phyloP scores from a whole-genome alignment of 2,888 invertebrate genomes.

The Serrognathus titanus region DNA sequence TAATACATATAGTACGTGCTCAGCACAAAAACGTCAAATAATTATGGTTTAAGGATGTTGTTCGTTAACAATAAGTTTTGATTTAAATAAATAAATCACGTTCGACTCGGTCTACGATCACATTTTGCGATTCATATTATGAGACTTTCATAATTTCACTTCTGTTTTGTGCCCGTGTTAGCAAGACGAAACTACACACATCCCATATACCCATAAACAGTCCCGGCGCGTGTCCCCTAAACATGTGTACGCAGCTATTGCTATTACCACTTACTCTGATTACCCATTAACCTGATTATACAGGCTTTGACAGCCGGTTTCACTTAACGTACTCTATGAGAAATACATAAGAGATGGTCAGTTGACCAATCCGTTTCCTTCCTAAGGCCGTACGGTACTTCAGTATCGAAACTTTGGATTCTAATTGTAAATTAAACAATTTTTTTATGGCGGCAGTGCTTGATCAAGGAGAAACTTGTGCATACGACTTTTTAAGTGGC shows the following conservation, averaged over 20 bases:
- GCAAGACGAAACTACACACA: conserved; percentile 3
- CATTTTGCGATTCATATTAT: conserved; percentile 1
- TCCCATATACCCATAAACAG: conserved; percentile 22
- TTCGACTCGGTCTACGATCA: not conserved
- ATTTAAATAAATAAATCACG: conserved; percentile 9
- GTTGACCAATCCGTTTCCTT: too few relatives aligned
- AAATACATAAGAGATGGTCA: not conserved
- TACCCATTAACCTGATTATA: conserved; percentile 40
- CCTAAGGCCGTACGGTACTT: too few relatives aligned
- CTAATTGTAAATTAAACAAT: too few relatives aligned
- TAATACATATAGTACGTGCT: too few relatives aligned
- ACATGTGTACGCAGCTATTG: conserved; percentile 34
- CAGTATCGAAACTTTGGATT: too few relatives aligned
- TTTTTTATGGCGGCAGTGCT: too few relatives aligned
- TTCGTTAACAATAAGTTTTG: too few relatives aligned
- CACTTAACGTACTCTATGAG: conserved; percentile 22
- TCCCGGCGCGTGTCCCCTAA: conserved; percentile 33
- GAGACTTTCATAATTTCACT: conserved; percentile 18
- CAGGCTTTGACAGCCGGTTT: conserved; percentile 22
- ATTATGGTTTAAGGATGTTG: too few relatives aligned
- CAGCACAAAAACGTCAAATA: too few relatives aligned
- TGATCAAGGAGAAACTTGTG: too few relatives aligned
- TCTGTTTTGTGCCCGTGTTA: conserved; percentile 4
- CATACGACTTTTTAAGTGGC: too few relatives aligned
- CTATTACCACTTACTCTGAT: conserved; percentile 31